phyloP scores from a whole-genome alignment of 2,888 invertebrate species.

The Hyposoter dolosus region DNA sequence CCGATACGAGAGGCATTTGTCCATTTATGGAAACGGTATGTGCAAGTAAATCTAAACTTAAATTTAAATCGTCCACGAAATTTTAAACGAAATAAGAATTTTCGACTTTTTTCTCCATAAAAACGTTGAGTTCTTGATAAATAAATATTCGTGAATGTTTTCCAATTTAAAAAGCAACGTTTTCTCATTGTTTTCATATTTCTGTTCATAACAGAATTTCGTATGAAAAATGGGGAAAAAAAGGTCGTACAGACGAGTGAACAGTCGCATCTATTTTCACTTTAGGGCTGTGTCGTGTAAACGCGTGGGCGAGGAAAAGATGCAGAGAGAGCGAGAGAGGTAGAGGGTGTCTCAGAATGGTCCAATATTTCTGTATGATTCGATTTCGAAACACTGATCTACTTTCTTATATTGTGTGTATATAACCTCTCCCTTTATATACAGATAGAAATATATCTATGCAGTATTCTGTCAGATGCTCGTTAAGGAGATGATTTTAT shows the following conservation, averaged over 20 bases:
- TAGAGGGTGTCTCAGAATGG: constrained; percentile 35
- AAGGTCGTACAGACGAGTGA: neutral
- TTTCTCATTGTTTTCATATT: neutral
- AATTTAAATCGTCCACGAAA: neutral
- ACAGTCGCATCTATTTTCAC: constrained; percentile 37
- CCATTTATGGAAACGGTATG: neutral
- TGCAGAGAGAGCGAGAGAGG: neutral
- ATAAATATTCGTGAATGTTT: neutral
- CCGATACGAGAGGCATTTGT: neutral
- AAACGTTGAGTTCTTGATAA: too few species aligned
- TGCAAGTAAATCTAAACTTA: neutral
- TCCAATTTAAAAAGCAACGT: neutral
- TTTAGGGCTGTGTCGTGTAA: neutral
- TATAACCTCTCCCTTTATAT: constrained; percentile 23
- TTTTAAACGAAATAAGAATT: neutral
- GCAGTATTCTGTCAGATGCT: constrained; percentile 59
- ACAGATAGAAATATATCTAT: constrained; percentile 2
- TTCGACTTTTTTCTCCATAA: too few species aligned
- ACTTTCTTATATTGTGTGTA: constrained; percentile 57
- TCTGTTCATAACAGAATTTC: neutral
- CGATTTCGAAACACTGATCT: constrained; percentile 65
- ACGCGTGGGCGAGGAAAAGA: neutral
- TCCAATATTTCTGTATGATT: constrained; percentile 63
- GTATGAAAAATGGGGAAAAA: neutral
- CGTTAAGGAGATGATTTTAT: constrained; percentile 68